Percentiles rank a stretch among this genome's conserved stretches.
These are phyloP conservation scores for Hypomesus transpacificus DNA, from an alignment of 2,113 vertebrate species.

Conservation along the genomic window DNA sequence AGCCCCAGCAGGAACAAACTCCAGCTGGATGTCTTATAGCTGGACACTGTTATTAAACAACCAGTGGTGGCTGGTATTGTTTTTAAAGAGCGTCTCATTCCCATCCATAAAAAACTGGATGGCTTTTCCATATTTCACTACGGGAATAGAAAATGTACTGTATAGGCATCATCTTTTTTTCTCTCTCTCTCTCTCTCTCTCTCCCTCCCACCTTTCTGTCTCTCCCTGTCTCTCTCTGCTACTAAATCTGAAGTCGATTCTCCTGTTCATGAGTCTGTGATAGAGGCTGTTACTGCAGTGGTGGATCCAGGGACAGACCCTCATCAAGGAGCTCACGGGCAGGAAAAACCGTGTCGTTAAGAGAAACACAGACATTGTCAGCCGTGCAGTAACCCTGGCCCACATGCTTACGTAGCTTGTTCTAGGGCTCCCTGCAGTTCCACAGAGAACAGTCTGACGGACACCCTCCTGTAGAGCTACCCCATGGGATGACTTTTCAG, in stretches of 20 bases:
- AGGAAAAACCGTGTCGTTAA: not conserved
- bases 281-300: slow-evolving; percentile 27
- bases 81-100: slow-evolving; percentile 54
- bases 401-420: too few relatives aligned
- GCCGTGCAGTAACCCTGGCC: too few relatives aligned
- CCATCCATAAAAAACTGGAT: slow-evolving; percentile 57
- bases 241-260: slow-evolving; percentile 14
- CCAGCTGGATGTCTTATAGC: slow-evolving; percentile 48
- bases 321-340: not conserved
- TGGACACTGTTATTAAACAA: slow-evolving; percentile 51
- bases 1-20: slow-evolving; percentile 41
- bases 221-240: too few relatives aligned
- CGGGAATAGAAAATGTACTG: slow-evolving; percentile 29
- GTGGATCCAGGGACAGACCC: not conserved
- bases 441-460: too few relatives aligned
- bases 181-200: slow-evolving; percentile 9
- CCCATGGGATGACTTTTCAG: too few relatives aligned
- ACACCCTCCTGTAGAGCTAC: too few relatives aligned
- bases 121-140: slow-evolving; percentile 55
- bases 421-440: too few relatives aligned
- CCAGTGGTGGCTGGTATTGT: slow-evolving; percentile 42
- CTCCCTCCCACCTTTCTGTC: not conserved
- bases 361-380: too few relatives aligned
- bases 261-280: too few relatives aligned
- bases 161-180: not conserved